A percentile compares a stretch with the other conserved stretches of the same genome.
phyloP scores from a whole-genome alignment of 2,797 vertebrate genomes.

The Malacoctenus gilli region DNA sequence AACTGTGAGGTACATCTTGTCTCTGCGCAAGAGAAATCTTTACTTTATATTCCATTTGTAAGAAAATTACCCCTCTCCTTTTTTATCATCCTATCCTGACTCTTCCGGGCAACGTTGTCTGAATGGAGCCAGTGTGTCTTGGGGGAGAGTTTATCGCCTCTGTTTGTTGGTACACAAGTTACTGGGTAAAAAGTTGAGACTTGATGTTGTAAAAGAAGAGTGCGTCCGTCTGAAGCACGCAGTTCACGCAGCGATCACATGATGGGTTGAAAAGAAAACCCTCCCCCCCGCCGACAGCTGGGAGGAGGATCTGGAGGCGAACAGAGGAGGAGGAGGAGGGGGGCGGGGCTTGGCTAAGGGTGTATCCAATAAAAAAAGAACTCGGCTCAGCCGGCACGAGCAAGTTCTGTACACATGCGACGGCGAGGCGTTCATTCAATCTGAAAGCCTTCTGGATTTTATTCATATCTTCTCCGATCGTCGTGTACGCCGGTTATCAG shows the following conservation, averaged over 20 bases:
- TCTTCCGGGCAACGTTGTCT: no score
- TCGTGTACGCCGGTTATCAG: neutral
- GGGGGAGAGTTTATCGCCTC: neutral
- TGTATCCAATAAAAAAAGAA: constrained; percentile 52
- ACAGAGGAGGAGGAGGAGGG: no score
- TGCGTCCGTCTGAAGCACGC: neutral
- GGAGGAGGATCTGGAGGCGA: neutral
- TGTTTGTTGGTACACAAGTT: neutral
- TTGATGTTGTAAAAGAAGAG: neutral
- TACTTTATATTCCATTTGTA: no score
- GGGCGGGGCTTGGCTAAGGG: constrained; percentile 25
- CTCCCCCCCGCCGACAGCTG: constrained; percentile 12
- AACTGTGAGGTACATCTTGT: no score
- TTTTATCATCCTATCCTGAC: no score
- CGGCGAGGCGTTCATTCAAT: constrained; percentile 49
- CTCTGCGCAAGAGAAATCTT: no score
- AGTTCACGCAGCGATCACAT: neutral
- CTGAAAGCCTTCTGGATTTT: constrained; percentile 29
- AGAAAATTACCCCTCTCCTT: no score
- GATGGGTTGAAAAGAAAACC: constrained; percentile 4
- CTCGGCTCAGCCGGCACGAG: constrained; percentile 38
- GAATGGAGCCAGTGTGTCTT: neutral
- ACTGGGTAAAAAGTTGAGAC: neutral
- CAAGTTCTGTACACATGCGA: constrained; percentile 39
- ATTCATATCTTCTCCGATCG: neutral